Base-by-base conservation (phyloP, 2,797 vertebrate species). In the Danionella dracula region DNA sequence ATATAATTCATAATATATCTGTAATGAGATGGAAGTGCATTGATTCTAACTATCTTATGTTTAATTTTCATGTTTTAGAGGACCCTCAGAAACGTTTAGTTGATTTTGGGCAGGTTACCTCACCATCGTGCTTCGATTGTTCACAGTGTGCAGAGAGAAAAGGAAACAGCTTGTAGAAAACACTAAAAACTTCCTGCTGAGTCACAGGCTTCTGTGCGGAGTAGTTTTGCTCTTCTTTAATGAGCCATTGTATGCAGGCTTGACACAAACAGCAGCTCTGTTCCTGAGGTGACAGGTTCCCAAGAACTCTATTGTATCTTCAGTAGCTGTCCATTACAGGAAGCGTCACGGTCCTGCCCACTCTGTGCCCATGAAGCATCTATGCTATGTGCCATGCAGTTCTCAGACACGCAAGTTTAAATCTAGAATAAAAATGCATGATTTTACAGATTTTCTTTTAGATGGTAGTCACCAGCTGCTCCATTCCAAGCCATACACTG, bases 101-200 rank as follows among this genome's bases (percentile, higher is more conserved):
- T 3, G 6, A 27, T 27, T 3, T 6, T 27, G n/a, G n/a, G n/a
- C 23, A 27, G 3, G 23, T 27, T 15, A 34, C 42, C 11, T 60
- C 63, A 27, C 62, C 65, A 16, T 64, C 31, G 15, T 54, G 68
- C 21, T 29, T 60, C 70, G 61, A 81, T 85, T 84, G 78, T 83
- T 68, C n/a, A 50, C 51, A 34, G 11, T 4, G 21, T 46, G 37
- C 44, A 46, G 50, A 53, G 74, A 56, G 73, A 76, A 51, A 55
- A 56, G 69, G 78, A 76, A 80, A 72, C 68, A 53, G 15, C 75
- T 76, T 27, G 9, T 54, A 64, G 48, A 57, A 75, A 84, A 85
- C 85, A 85, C 82, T 82, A 35, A 64, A 41, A 21, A 31, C 74
- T 83, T 85, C 84, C 81, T 83, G 38, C 66, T 50, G 50, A 2